Percentiles rank a stretch among this genome's conserved stretches.
Evolutionary conservation across 2,113 vertebrate genomes (phyloP).

Genomic region (Gavia stellata): DNA sequence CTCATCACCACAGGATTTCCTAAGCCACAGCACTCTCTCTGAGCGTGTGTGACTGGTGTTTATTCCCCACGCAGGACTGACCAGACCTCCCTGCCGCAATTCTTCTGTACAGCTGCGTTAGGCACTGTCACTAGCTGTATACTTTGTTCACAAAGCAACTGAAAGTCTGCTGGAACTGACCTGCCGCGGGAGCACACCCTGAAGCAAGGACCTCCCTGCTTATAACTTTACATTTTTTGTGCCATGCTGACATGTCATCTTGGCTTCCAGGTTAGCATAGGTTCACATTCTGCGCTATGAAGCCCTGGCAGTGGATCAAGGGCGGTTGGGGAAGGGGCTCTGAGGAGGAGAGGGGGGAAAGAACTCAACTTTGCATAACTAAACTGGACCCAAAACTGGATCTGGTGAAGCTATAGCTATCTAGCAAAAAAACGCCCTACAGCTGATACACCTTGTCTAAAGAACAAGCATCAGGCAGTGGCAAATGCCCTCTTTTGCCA

Average conservation of each 20-base stretch:
- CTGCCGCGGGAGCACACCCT: background rate
- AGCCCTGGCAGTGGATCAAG: background rate
- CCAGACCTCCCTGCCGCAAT: background rate
- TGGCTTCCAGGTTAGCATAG: background rate
- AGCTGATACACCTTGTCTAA: background rate
- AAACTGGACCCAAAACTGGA: background rate
- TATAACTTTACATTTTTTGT: background rate
- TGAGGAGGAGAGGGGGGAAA: background rate
- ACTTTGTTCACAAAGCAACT: background rate
- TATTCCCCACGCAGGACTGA: background rate
- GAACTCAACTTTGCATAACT: background rate
- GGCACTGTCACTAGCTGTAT: background rate
- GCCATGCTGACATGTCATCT: background rate
- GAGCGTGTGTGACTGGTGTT: background rate
- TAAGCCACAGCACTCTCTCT: background rate
- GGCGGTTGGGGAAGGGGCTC: accelerated
- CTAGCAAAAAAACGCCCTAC: background rate
- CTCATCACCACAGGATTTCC: background rate
- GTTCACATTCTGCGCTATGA: background rate
- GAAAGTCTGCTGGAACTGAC: background rate
- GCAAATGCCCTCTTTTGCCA: background rate
- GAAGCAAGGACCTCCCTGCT: background rate
- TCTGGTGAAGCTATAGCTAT: background rate
- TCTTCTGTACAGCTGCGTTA: accelerated
- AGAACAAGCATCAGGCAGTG: background rate